These are phyloP conservation scores for Acanthosepion esculentum DNA, from an alignment of 2,888 invertebrate species.

Conservation along the genomic window DNA sequence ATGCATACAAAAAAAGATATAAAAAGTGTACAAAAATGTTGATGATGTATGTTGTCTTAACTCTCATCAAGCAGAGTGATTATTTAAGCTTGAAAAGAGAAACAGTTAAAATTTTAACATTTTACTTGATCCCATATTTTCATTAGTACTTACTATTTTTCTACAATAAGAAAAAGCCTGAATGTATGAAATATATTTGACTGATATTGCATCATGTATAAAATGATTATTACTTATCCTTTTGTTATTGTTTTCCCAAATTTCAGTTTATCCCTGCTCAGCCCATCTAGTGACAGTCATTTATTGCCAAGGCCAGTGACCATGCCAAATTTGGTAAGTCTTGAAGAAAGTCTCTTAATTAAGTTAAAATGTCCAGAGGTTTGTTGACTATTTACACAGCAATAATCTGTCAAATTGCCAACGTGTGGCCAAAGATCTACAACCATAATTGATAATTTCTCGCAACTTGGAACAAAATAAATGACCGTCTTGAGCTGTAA, in stretches of 20 bases:
- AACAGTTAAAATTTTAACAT: too few relatives aligned
- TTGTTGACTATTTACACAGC: background rate
- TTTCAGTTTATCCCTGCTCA: background rate
- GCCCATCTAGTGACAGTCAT: background rate
- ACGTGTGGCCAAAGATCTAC: background rate
- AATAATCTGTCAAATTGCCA: background rate
- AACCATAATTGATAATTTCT: background rate
- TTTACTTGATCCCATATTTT: too few relatives aligned
- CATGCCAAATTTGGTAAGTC: conserved; percentile 33
- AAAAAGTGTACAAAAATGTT: too few relatives aligned
- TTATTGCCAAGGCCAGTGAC: background rate
- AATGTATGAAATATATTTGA: background rate
- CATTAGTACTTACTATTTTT: background rate
- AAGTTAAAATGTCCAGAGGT: background rate
- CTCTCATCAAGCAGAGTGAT: too few relatives aligned
- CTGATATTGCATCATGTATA: background rate
- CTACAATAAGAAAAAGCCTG: background rate
- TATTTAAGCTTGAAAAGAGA: background rate
- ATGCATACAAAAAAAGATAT: too few relatives aligned
- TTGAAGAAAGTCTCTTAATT: background rate
- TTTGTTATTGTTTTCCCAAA: background rate
- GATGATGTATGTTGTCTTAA: too few relatives aligned
- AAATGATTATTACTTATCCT: background rate
- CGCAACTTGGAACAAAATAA: too few relatives aligned
- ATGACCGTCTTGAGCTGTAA: too few relatives aligned